Evolutionary conservation across 2,888 invertebrate genomes (phyloP), one percentile per base, ranked within the genome.

Genomic region (Drosophila paucipuncta): DNA sequence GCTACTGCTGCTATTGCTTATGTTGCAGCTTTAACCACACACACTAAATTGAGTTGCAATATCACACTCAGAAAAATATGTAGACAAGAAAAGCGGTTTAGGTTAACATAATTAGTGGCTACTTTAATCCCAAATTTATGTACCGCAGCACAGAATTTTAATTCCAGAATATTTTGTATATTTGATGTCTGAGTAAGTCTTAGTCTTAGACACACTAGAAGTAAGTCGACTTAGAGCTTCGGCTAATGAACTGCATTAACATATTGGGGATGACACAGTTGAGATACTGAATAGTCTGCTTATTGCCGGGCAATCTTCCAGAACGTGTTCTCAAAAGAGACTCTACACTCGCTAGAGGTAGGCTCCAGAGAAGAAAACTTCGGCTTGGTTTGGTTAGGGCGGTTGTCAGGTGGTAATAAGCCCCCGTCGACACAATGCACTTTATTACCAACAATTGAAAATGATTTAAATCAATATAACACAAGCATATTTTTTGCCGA

Each of bases 21-120:
- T 68, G 64, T 47, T 64, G 30, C 54, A 31, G 67, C 50, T 49
- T 68, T 64, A 68, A 47, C 80, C 78, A 80, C 80, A 76, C 33
- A 70, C 62, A 59, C 63, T 58, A 76, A 81, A 76, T 73, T 65
- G 68, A 68, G 67, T 71, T 73, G 74, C 67, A 74, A 4, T 18
- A 43, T 41, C 16, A 58, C 58, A 58, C 58, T 58, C 18, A 11
- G 30, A 22, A 6, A 16, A 47, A 25, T 25, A 16, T 2, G 4
- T 16, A 35, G 35, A 5, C 35, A 35, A 35, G 0, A 35, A 35
- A 13, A 35, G 35, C 5, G 1, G 13, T 35, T 5, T 35, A 4
- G 6, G 2, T 47, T 2, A 22, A 7, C 13, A 47, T 25, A 47
- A 16, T 4, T 16, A 47, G 13, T 22, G n/a, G 10, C 4, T 4